Conservation (phyloP, 1,140 invertebrate species). For the Nautilus pompilius region DNA sequence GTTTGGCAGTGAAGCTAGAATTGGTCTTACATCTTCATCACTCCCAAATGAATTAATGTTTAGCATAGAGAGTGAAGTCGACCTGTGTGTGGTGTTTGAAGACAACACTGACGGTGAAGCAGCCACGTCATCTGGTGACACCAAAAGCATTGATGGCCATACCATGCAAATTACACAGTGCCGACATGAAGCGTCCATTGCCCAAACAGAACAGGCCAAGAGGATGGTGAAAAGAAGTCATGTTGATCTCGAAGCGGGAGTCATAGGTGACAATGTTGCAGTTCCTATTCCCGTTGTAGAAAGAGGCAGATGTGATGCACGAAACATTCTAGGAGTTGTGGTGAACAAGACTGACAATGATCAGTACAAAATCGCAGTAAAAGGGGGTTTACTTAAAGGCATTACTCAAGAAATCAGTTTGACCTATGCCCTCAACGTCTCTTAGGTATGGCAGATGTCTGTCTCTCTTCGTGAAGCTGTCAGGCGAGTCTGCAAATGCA, state of each 20-base stretch:
- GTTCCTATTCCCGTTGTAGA: conserved; percentile 1
- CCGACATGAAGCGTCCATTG: conserved; percentile 3
- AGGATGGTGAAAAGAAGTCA: conserved; percentile 4
- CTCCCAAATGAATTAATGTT: conserved; percentile 6
- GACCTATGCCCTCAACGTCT: no score
- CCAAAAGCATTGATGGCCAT: background rate
- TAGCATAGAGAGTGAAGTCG: conserved; percentile 1
- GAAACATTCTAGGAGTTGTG: no score
- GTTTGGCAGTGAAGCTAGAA: background rate
- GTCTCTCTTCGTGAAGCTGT: no score
- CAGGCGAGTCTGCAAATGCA: no score
- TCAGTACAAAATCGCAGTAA: no score
- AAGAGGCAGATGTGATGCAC: background rate
- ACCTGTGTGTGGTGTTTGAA: background rate
- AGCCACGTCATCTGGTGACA: background rate
- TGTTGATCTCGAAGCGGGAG: conserved; percentile 2
- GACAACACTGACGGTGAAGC: conserved; percentile 2
- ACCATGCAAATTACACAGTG: background rate
- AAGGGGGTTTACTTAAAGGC: no score
- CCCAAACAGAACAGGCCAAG: conserved; percentile 4
- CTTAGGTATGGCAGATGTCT: no score
- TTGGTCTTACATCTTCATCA: conserved; percentile 2
- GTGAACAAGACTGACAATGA: background rate
- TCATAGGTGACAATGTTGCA: conserved; percentile 6
- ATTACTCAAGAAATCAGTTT: no score